These are phyloP conservation scores for Stenotaenia linearis DNA, from an alignment of 2,888 invertebrate species.

Conservation along the genomic window DNA sequence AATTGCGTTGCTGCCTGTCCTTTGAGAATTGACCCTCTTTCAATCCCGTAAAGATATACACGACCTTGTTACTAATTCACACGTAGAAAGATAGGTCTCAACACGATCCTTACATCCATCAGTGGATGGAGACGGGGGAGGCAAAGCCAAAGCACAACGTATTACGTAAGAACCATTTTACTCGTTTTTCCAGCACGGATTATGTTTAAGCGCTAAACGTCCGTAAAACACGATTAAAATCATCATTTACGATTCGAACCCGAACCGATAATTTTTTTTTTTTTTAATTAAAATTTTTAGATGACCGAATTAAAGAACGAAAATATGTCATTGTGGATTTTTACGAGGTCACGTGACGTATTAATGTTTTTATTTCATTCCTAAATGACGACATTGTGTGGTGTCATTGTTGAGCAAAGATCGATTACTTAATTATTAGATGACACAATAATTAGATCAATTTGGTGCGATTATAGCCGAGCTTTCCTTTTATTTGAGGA, in stretches of 20 bases:
- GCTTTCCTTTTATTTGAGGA: neutral
- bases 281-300: neutral
- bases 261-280: too few species aligned
- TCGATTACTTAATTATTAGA: neutral
- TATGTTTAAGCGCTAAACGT: too few species aligned
- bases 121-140: neutral
- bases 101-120: constrained; percentile 26
- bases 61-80: constrained; percentile 24
- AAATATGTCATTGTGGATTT: too few species aligned
- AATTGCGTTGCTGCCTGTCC: constrained; percentile 7
- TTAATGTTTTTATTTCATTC: too few species aligned
- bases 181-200: neutral
- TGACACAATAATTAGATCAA: neutral
- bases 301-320: too few species aligned
- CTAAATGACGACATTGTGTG: neutral
- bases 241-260: too few species aligned
- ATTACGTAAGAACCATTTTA: constrained; percentile 12
- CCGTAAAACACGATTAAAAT: too few species aligned
- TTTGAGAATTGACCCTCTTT: constrained; percentile 20
- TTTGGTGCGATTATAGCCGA: neutral
- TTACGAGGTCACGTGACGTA: too few species aligned
- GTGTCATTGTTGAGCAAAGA: neutral
- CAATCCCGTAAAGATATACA: constrained; percentile 19
- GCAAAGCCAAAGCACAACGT: neutral
- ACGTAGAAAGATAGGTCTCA: constrained; percentile 3